phyloP scores from a whole-genome alignment of 2,888 invertebrate genomes.

The Criorhina ranunculi region DNA sequence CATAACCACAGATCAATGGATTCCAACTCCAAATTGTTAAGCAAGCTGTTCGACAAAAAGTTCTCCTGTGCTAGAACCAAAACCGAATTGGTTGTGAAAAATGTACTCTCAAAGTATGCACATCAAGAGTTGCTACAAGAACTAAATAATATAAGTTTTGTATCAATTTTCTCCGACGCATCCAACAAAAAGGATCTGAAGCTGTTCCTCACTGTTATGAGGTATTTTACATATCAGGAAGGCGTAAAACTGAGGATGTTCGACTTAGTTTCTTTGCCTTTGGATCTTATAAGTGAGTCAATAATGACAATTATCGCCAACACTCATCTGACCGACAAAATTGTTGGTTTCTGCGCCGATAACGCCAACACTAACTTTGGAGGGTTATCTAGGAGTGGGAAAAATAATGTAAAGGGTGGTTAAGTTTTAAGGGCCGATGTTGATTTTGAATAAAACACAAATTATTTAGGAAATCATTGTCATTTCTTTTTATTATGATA shows the following conservation, averaged over 20 bases:
- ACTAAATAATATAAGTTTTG: conserved; percentile 63
- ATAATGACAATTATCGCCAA: background rate
- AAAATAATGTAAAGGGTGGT: conserved; percentile 11
- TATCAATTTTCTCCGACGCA: conserved; percentile 33
- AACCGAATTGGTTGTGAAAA: conserved; percentile 25
- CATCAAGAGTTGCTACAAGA: conserved; percentile 45
- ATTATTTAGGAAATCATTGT: too few species aligned
- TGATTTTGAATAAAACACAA: too few species aligned
- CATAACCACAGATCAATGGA: conserved; percentile 54
- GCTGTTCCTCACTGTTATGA: conserved; percentile 35
- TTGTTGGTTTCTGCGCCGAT: conserved; percentile 6
- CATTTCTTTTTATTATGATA: too few species aligned
- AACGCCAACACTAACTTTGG: conserved; percentile 8
- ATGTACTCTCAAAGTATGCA: conserved; percentile 25
- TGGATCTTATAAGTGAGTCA: conserved; percentile 1
- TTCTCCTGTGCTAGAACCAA: conserved; percentile 44
- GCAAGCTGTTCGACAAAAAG: conserved; percentile 37
- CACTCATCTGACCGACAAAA: background rate
- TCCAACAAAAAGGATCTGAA: conserved; percentile 47
- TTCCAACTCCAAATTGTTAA: conserved; percentile 29
- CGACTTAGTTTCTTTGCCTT: conserved; percentile 8
- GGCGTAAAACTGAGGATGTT: conserved; percentile 12
- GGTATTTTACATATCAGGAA: conserved; percentile 24
- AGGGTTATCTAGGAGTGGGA: background rate
- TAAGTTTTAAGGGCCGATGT: too few species aligned